These are phyloP conservation scores for Coreius guichenoti DNA, from an alignment of 2,797 vertebrate genomes.

Conservation along the genomic window DNA sequence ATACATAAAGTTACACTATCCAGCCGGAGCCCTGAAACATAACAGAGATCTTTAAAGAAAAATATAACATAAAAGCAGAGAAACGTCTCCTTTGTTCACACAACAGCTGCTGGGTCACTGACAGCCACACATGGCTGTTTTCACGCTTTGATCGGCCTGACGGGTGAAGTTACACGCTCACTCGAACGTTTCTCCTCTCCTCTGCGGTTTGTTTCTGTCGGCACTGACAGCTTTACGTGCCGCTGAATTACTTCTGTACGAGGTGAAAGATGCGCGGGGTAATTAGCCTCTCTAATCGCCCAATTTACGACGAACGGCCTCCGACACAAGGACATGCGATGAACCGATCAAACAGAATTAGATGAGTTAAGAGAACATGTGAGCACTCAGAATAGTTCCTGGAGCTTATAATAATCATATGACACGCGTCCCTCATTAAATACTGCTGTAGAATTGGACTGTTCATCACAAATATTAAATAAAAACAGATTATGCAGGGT, in stretches of 20 bases:
- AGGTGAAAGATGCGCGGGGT: slow-evolving; percentile 25
- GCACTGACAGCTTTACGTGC: slow-evolving; percentile 34
- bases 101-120: neutral
- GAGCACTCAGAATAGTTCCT: slow-evolving; percentile 1
- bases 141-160: slow-evolving; percentile 4
- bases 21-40: neutral
- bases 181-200: neutral
- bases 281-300: slow-evolving; percentile 47
- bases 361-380: slow-evolving; percentile 26
- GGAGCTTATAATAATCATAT: slow-evolving; percentile 13
- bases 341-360: slow-evolving; percentile 43
- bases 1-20: neutral
- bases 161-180: slow-evolving; percentile 5
- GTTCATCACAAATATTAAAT: neutral
- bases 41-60: neutral
- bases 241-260: slow-evolving; percentile 36
- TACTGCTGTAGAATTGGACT: neutral
- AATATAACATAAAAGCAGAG: neutral
- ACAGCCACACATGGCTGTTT: slow-evolving; percentile 8
- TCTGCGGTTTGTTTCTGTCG: slow-evolving; percentile 16
- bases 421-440: neutral
- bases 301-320: slow-evolving; percentile 28
- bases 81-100: neutral
- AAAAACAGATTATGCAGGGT: neutral
- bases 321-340: slow-evolving; percentile 21